Evolutionary conservation across 2,888 invertebrate species (phyloP), one percentile per base, ranked within the genome.

Genomic region (Caenorhabditis drosophilae): DNA sequence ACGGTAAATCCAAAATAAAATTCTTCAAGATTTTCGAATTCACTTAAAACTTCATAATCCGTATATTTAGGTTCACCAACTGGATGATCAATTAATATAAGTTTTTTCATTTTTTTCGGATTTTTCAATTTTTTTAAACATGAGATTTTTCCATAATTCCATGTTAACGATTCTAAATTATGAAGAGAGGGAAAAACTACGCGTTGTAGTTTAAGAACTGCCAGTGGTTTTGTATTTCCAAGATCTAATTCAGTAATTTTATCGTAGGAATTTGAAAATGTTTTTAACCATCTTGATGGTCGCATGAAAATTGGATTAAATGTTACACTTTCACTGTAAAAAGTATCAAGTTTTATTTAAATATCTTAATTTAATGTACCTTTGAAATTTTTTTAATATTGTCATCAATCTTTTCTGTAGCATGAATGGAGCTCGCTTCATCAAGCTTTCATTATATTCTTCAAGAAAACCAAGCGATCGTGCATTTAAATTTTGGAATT

Each of bases 261-360:
- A 16, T 62, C 62, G 7, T 62, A 44, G 6, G 62, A 55, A 20
- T 66, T 4, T 0, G 48, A 54, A 31, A 71, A 62, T 7, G 52
- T 56, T 2, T 47, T 41, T n/a, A 71, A 49, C n/a, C 59, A 40
- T n/a, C 71, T 61, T 4, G 71, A 71, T 2, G 71, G 68, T 1
- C 62, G 45, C 53, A 68, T 54, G 36, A 68, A 64, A 25, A 46
- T 41, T 15, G 56, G 23, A 2, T 48, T 48, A 22, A 52, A 38
- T 11, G 42, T 26, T 44, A 53, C 27, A 34, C 42, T 40, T 0
- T 16, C 0, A 12, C 62, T 62, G 48, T 3, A 57, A 57, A 56
- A 1, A 20, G 6, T 36, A 34, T 42, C 45, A 46, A 45, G 23
- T 51, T 27, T 36, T 22, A 11, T 20, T 6, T 12, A 35, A 40